phyloP scores from a whole-genome alignment of 2,888 invertebrate species.

The Drosophila nigricruria region DNA sequence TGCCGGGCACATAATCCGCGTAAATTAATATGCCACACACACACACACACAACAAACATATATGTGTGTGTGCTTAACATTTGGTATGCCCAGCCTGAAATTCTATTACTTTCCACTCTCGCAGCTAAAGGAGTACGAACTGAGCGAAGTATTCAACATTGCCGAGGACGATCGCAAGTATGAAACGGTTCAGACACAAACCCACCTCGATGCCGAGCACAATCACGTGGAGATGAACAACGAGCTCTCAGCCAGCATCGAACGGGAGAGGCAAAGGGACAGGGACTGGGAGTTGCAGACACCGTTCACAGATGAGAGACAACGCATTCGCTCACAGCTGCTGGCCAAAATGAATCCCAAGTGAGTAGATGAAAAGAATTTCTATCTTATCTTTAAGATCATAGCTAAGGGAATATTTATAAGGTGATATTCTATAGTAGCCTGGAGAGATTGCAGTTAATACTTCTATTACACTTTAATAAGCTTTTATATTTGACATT shows the following conservation, averaged over 20 bases:
- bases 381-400: too few relatives aligned
- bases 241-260: conserved; percentile 92
- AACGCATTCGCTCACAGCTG: conserved; percentile 84
- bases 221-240: conserved; percentile 89
- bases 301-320: conserved; percentile 86
- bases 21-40: conserved; percentile 78
- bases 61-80: conserved; percentile 47
- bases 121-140: conserved; percentile 94
- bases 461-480: too few relatives aligned
- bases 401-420: too few relatives aligned
- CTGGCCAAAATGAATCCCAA: conserved; percentile 85
- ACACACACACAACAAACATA: conserved; percentile 32
- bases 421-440: too few relatives aligned
- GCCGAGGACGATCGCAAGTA: conserved; percentile 91
- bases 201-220: conserved; percentile 85
- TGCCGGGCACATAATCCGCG: conserved; percentile 74
- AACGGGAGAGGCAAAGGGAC: conserved; percentile 91
- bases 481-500: too few relatives aligned
- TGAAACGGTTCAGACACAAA: conserved; percentile 87
- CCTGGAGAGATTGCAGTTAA: too few relatives aligned
- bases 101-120: conserved; percentile 11
- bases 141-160: conserved; percentile 94
- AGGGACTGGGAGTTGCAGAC: conserved; percentile 45
- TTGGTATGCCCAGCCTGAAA: conserved; percentile 38
- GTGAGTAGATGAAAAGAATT: conserved; percentile 73